Percentiles rank a stretch among this genome's conserved stretches.
Evolutionary conservation across 2,888 invertebrate species (phyloP).

Genomic region (Pollenia angustigena): DNA sequence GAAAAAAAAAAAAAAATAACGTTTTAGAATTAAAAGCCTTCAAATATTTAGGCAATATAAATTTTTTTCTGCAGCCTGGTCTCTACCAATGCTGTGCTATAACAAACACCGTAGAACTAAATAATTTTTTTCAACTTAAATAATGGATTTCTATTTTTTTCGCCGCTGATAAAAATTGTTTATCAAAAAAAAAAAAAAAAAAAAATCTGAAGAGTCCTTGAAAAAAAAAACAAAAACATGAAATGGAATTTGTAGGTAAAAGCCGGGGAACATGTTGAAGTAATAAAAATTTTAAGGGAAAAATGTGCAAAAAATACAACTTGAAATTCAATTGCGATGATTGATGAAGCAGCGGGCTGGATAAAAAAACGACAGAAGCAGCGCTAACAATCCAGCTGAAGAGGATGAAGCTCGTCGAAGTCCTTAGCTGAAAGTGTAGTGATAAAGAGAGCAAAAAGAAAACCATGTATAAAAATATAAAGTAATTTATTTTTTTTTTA

Average conservation of each 20-base stretch:
- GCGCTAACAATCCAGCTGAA: neutral
- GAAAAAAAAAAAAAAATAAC: constrained; percentile 28
- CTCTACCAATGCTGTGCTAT: neutral
- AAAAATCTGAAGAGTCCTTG: constrained; percentile 31
- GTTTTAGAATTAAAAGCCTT: constrained; percentile 55
- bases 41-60: constrained; percentile 35
- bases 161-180: neutral
- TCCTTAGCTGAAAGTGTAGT: constrained; percentile 9
- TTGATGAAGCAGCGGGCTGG: constrained; percentile 47
- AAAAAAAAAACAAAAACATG: neutral
- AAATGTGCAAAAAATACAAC: constrained; percentile 31
- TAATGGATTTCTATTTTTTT: constrained; percentile 56
- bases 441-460: too few relatives aligned
- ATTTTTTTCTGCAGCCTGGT: neutral
- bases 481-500: too few relatives aligned
- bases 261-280: constrained; percentile 14
- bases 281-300: constrained; percentile 11
- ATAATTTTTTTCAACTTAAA: constrained; percentile 50
- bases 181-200: neutral
- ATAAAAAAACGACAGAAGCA: neutral
- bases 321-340: constrained; percentile 53
- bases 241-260: neutral
- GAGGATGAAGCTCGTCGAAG: constrained; percentile 22
- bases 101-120: constrained; percentile 20
- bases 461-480: too few relatives aligned